Evolutionary conservation across 2,797 vertebrate species (phyloP).

Genomic region (Knipowitschia caucasica): DNA sequence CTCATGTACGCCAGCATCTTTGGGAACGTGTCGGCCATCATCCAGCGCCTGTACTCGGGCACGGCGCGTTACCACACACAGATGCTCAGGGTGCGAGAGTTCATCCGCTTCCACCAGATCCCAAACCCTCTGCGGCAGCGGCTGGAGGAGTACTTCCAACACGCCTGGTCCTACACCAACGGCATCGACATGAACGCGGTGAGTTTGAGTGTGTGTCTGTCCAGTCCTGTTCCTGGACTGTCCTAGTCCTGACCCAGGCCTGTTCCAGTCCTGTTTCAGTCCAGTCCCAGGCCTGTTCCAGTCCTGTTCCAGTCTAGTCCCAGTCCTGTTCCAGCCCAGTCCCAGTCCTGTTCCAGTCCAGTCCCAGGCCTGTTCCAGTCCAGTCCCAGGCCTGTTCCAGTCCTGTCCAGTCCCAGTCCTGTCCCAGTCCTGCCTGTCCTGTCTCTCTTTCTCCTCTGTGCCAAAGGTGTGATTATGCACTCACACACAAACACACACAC

Average conservation of each 20-base stretch:
- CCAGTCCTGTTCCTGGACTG: too few relatives aligned
- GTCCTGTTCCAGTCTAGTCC: too few relatives aligned
- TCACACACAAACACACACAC: too few relatives aligned
- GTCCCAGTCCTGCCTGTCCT: background rate
- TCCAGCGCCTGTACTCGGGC: slow-evolving; percentile 87
- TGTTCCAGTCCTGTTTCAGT: too few relatives aligned
- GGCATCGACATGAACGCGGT: slow-evolving; percentile 85
- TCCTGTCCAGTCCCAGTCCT: too few relatives aligned
- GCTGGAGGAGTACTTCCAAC: slow-evolving; percentile 84
- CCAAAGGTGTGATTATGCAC: slow-evolving; percentile 21
- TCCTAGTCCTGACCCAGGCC: too few relatives aligned
- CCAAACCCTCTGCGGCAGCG: slow-evolving; percentile 84
- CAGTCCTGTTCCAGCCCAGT: too few relatives aligned
- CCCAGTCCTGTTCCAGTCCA: too few relatives aligned
- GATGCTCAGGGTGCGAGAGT: slow-evolving; percentile 86
- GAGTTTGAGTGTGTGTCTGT: slow-evolving; percentile 52
- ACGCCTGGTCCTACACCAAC: slow-evolving; percentile 84
- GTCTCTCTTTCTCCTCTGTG: slow-evolving; percentile 11
- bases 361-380: too few relatives aligned
- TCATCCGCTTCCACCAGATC: slow-evolving; percentile 90
- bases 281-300: too few relatives aligned
- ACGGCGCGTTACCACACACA: slow-evolving; percentile 88
- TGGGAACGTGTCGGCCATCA: slow-evolving; percentile 88
- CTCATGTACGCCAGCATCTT: slow-evolving; percentile 92
- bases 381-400: too few relatives aligned